A percentile compares a stretch with the other conserved stretches of the same genome.
Conservation (phyloP, 1,140 invertebrate species). For the Thaumatotibia leucotreta region DNA sequence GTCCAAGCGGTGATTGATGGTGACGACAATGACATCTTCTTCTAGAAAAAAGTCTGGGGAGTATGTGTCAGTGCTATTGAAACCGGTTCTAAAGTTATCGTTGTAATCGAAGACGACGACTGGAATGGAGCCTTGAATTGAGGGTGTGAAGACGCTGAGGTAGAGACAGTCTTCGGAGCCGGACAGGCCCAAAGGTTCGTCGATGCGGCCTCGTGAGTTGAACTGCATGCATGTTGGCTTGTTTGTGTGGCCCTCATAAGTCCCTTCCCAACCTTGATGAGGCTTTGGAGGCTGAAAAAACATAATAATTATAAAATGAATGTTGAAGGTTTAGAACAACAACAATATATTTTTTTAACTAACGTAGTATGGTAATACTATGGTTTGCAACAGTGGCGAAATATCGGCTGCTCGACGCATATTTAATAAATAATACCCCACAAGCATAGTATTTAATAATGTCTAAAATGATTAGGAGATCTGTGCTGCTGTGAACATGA, state of each 20-base stretch:
- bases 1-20: slow-evolving; percentile 77
- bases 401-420: too few species aligned
- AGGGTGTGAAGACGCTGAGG: slow-evolving; percentile 87
- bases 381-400: too few species aligned
- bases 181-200: slow-evolving; percentile 41
- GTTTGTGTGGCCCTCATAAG: slow-evolving; percentile 46
- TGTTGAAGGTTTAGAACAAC: neutral
- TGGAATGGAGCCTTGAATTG: slow-evolving; percentile 56
- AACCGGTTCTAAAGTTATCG: slow-evolving; percentile 80
- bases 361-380: too few species aligned
- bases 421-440: too few species aligned
- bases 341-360: too few species aligned
- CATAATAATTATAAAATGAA: neutral
- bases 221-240: slow-evolving; percentile 63
- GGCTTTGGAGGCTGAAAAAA: slow-evolving; percentile 63
- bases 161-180: slow-evolving; percentile 88
- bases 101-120: slow-evolving; percentile 85
- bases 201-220: slow-evolving; percentile 31
- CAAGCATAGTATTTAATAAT: too few species aligned
- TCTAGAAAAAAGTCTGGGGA: slow-evolving; percentile 78
- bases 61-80: slow-evolving; percentile 68
- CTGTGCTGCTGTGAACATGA: neutral
- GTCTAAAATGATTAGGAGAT: neutral
- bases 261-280: slow-evolving; percentile 54
- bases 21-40: slow-evolving; percentile 77